These are phyloP conservation scores for Muschampia plurimacula DNA, from an alignment of 2,888 invertebrate genomes.

Conservation along the genomic window DNA sequence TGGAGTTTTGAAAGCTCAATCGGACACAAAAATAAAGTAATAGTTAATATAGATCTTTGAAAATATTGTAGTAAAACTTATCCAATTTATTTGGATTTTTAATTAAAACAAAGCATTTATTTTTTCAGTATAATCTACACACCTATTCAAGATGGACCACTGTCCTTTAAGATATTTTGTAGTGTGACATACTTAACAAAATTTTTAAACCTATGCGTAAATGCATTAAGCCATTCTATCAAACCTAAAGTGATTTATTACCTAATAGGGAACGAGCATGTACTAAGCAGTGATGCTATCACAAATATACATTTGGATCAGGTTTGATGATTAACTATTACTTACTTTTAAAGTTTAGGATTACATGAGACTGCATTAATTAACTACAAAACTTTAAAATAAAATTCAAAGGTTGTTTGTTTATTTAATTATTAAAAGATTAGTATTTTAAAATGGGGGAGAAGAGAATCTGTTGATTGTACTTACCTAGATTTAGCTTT, in stretches of 20 bases:
- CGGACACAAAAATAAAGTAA: slow-evolving; percentile 83
- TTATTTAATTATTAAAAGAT: no score
- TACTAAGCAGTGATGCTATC: slow-evolving; percentile 63
- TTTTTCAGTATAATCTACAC: slow-evolving; percentile 78
- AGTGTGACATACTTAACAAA: slow-evolving; percentile 79
- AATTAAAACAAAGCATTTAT: neutral
- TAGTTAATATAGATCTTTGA: slow-evolving; percentile 29
- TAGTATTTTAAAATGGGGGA: neutral
- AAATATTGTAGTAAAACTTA: neutral
- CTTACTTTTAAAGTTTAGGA: no score
- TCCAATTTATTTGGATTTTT: neutral
- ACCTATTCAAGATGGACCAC: slow-evolving; percentile 82
- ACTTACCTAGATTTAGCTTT: neutral
- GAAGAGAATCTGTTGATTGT: neutral
- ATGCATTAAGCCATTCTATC: slow-evolving; percentile 81
- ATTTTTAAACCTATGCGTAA: slow-evolving; percentile 79
- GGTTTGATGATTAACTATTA: slow-evolving; percentile 52
- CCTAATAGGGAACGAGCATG: slow-evolving; percentile 70
- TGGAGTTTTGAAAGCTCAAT: slow-evolving; percentile 77
- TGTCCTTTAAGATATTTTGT: slow-evolving; percentile 85
- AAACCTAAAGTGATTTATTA: slow-evolving; percentile 80
- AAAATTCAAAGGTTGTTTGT: no score
- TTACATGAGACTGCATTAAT: no score
- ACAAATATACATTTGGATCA: slow-evolving; percentile 78
- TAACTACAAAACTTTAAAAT: no score